Percentiles rank a stretch among this genome's conserved stretches.
phyloP scores from a whole-genome alignment of 2,888 invertebrate genomes.

The Torymus auratus region DNA sequence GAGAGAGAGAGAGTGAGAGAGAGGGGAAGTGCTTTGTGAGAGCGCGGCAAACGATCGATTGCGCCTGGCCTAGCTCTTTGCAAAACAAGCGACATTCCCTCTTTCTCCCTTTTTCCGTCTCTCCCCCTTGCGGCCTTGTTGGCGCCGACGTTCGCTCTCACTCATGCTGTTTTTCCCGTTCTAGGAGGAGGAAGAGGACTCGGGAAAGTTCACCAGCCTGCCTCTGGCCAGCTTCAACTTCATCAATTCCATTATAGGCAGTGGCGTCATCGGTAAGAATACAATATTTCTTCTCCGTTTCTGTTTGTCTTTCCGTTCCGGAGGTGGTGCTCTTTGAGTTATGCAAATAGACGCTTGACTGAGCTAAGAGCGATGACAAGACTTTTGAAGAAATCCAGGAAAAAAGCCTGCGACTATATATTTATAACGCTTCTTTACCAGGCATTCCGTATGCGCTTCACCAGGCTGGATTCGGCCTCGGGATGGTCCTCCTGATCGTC shows the following conservation, averaged over 20 bases:
- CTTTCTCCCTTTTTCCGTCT: not conserved
- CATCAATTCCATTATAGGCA: constrained; percentile 92
- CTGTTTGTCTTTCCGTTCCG: not conserved
- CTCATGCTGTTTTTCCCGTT: not conserved
- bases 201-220: constrained; percentile 82
- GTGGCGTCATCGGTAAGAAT: constrained; percentile 87
- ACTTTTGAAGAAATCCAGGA: too few relatives aligned
- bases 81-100: not conserved
- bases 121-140: too few relatives aligned
- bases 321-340: too few relatives aligned
- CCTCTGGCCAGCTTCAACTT: constrained; percentile 91
- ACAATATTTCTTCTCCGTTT: not conserved
- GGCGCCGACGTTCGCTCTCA: too few relatives aligned
- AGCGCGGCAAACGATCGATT: not conserved
- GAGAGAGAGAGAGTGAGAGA: too few relatives aligned
- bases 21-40: too few relatives aligned
- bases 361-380: too few relatives aligned
- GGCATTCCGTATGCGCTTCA: constrained; percentile 89
- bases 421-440: constrained; percentile 68
- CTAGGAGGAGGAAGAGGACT: constrained; percentile 77
- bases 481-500: constrained; percentile 82
- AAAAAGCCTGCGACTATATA: too few relatives aligned
- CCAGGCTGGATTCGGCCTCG: constrained; percentile 88
- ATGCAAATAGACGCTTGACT: too few relatives aligned
- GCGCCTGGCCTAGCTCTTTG: not conserved